Base-by-base conservation (phyloP, 2,113 vertebrate genomes). In the Cinclus mexicanus region DNA sequence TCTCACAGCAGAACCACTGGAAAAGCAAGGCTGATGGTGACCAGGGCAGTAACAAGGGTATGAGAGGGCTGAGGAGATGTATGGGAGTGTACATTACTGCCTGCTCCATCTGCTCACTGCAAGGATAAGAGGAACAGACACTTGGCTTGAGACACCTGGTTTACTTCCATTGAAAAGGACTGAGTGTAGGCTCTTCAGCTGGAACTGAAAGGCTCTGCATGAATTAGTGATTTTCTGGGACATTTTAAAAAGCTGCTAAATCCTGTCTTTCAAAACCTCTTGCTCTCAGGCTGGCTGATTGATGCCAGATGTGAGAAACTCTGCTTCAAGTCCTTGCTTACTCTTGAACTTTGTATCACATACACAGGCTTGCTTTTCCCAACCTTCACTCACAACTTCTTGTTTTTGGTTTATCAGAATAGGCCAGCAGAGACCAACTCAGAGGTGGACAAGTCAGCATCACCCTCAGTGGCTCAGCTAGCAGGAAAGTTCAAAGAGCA, bases 401-500 rank as follows among this genome's bases (percentile, higher is more conserved):
- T 63, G 15, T 90, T 94, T 72, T 53, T 7, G 10, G 33, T 94
- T 97, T 97, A 64, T 91, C 95, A 98, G 98, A 97, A 97, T 44
- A 98, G 96, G 82, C 81, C 97, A 6, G 33, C 96, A 79, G 97
- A 97, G 76, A 95, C 87, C 86, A 95, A 67, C 9, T 82, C 96
- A 69, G 94, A 83, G 14, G 97, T 97, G 92, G 98, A 98, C 91
- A 94, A 87, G 46, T 97, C 98, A 0, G 92, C 95, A 6, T 50
- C 97, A 14, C 97, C 96, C 5, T 98, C 98, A 1, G 98, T 98
- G 95, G 98, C 98, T 49, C 97, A 98, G 93, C 96, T 98, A 84
- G 98, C 98, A 4, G 98, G 97, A 44, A 97, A 97, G 72, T 98
- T 98, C 72, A 96, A 97, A 87, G 98, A 98, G 84, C 97, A 98